Conservation (phyloP, 2,888 invertebrate species). For the Synergus itoensis region DNA sequence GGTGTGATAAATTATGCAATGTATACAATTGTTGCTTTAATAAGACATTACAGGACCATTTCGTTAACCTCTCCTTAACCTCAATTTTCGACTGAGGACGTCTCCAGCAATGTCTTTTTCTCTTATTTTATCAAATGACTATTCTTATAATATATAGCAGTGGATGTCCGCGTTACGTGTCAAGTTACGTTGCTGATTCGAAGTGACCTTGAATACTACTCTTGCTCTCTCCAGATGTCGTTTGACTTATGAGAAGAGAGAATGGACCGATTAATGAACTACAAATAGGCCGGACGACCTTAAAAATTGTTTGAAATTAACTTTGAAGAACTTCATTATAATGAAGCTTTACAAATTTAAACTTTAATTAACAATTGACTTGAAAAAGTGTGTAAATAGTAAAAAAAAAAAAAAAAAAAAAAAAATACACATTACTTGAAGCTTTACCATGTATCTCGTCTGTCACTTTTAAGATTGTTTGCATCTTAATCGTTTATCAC, state of each 20-base stretch:
- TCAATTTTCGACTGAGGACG: background rate
- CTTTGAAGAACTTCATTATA: background rate
- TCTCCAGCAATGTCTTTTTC: background rate
- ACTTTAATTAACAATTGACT: too few species aligned
- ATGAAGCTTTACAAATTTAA: background rate
- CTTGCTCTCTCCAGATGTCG: background rate
- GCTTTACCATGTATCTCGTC: background rate
- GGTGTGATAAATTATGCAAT: background rate
- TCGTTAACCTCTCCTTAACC: slow-evolving; percentile 2
- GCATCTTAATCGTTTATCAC: slow-evolving; percentile 34
- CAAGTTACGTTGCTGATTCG: background rate
- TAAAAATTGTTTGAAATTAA: background rate
- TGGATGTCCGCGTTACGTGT: background rate
- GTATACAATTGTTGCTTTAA: background rate
- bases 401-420: background rate
- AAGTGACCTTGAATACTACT: background rate
- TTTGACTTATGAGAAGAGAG: background rate
- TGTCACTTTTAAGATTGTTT: slow-evolving; percentile 2
- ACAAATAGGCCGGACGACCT: background rate
- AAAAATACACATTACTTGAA: background rate
- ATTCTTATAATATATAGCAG: background rate
- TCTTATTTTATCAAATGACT: background rate
- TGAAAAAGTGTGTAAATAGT: too few species aligned
- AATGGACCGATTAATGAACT: background rate
- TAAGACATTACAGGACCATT: background rate